Conservation (phyloP, 2,113 vertebrate species). For the Cathartes aura region DNA sequence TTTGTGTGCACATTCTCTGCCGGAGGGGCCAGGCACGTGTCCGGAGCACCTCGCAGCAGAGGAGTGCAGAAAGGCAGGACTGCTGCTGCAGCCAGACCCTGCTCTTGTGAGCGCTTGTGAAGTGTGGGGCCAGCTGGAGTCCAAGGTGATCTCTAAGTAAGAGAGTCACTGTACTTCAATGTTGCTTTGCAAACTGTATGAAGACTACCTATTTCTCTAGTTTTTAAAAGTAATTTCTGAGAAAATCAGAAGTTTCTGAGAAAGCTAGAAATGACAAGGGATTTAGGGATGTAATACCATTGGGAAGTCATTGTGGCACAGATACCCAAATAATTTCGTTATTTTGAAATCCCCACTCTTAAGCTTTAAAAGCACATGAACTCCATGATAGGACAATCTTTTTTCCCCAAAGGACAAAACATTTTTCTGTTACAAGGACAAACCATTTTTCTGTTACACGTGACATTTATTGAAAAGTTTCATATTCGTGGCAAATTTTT, state of each 20-base stretch:
- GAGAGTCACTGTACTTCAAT: background rate
- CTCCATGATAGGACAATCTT: background rate
- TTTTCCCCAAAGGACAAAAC: background rate
- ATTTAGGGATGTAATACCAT: background rate
- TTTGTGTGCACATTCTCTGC: rapidly evolving
- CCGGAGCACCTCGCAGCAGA: background rate
- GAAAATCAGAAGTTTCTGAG: background rate
- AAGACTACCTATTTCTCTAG: background rate
- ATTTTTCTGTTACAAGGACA: background rate
- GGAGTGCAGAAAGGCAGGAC: background rate
- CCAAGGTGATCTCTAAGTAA: background rate
- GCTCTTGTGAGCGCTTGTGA: rapidly evolving
- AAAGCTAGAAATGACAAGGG: background rate
- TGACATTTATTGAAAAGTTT: background rate
- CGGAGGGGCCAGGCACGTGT: rapidly evolving
- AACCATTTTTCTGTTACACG: background rate
- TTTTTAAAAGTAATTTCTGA: background rate
- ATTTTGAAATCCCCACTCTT: background rate
- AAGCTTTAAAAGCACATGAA: background rate
- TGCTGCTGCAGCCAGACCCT: background rate
- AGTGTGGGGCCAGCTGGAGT: background rate
- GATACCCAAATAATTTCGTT: background rate
- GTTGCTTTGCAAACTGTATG: background rate
- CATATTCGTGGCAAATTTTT: background rate
- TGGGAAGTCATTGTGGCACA: background rate